phyloP scores from a whole-genome alignment of 2,797 vertebrate species.

The Pipistrellus kuhlii region DNA sequence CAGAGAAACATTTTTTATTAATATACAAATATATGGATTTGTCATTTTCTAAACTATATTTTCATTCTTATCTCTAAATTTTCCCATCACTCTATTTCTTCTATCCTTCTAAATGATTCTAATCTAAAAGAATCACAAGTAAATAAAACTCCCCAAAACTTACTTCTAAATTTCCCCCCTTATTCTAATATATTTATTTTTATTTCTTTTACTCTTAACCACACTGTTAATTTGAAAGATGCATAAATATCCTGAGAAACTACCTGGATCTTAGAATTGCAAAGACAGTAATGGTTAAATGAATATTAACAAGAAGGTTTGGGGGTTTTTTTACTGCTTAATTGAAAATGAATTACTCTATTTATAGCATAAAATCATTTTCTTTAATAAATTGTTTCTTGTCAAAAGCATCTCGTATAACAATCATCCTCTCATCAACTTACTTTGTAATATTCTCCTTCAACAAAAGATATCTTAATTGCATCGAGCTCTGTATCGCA shows the following conservation, averaged over 20 bases:
- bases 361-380: slow-evolving; percentile 71
- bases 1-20: slow-evolving; percentile 9
- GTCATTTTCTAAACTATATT: slow-evolving; percentile 58
- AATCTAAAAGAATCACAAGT: slow-evolving; percentile 46
- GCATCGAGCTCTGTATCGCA: slow-evolving; percentile 77
- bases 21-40: slow-evolving; percentile 23
- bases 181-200: slow-evolving; percentile 35
- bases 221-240: slow-evolving; percentile 44
- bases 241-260: slow-evolving; percentile 62
- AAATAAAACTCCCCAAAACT: slow-evolving; percentile 22
- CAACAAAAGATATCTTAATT: slow-evolving; percentile 82
- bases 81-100: slow-evolving; percentile 45
- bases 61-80: slow-evolving; percentile 20
- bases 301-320: slow-evolving; percentile 4
- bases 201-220: slow-evolving; percentile 50
- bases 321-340: not conserved
- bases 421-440: slow-evolving; percentile 73
- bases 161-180: slow-evolving; percentile 23
- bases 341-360: slow-evolving; percentile 45
- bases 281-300: slow-evolving; percentile 49
- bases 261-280: slow-evolving; percentile 51
- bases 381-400: slow-evolving; percentile 76
- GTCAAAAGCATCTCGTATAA: slow-evolving; percentile 71
- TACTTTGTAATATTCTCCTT: slow-evolving; percentile 77
- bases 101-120: not conserved